Evolutionary conservation across 2,113 vertebrate species (phyloP).

Genomic region (Rhynchomys soricoides): DNA sequence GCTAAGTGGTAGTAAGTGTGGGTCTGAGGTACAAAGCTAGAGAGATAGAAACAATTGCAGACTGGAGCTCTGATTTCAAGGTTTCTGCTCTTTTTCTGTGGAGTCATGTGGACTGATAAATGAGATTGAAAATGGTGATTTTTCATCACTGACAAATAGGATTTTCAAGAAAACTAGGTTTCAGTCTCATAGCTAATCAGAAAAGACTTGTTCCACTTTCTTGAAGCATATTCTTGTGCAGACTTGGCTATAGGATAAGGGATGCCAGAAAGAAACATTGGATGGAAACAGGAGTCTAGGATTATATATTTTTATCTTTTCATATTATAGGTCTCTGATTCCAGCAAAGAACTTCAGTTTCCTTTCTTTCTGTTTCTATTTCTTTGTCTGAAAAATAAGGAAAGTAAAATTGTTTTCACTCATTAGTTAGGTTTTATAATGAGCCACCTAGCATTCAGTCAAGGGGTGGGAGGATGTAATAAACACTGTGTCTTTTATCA

Average conservation of each 20-base stretch:
- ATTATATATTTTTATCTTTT: not conserved
- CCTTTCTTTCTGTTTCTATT: not conserved
- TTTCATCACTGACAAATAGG: not conserved
- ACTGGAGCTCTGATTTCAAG: not conserved
- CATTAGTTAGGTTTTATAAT: not conserved
- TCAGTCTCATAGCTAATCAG: not conserved
- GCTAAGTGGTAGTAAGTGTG: rapidly evolving
- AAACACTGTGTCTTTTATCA: not conserved
- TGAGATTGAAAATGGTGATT: rapidly evolving
- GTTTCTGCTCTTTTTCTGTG: not conserved
- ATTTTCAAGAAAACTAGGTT: not conserved
- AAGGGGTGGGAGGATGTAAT: not conserved
- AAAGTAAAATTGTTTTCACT: not conserved
- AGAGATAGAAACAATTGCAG: rapidly evolving
- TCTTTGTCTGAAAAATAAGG: not conserved
- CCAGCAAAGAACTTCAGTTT: not conserved
- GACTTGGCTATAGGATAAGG: not conserved
- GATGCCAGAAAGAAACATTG: not conserved
- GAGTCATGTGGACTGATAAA: not conserved
- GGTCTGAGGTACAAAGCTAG: rapidly evolving
- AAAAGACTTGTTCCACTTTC: not conserved
- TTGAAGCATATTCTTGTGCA: not conserved
- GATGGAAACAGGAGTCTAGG: not conserved
- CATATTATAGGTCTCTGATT: not conserved
- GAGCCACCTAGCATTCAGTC: not conserved